phyloP scores from a whole-genome alignment of 2,888 invertebrate species.

The Xanthorhoe spadicearia region DNA sequence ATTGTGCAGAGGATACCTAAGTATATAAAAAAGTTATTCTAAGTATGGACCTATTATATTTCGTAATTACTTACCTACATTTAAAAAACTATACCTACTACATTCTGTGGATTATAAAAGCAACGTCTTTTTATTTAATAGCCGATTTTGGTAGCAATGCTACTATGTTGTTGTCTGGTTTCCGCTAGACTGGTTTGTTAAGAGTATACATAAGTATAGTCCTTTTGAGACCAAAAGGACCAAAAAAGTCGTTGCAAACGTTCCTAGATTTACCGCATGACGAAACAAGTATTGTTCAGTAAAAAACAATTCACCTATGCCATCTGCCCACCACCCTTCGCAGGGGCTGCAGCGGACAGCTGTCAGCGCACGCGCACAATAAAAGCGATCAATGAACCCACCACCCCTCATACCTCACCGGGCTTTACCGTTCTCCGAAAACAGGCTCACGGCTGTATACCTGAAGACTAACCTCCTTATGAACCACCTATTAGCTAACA shows the following conservation, averaged over 20 bases:
- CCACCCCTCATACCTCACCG: slow-evolving; percentile 60
- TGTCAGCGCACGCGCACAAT: slow-evolving; percentile 81
- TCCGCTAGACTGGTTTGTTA: not conserved
- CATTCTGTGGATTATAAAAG: too few species aligned
- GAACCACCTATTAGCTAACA: too few species aligned
- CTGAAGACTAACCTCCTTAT: too few species aligned
- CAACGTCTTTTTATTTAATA: not conserved
- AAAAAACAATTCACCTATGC: slow-evolving; percentile 54
- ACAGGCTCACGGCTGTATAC: not conserved
- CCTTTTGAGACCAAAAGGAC: slow-evolving; percentile 10
- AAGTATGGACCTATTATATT: too few species aligned
- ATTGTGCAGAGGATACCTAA: too few species aligned
- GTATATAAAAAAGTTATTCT: too few species aligned
- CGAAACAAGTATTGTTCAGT: slow-evolving; percentile 49
- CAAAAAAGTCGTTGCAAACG: slow-evolving; percentile 29
- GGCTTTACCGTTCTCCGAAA: slow-evolving; percentile 48
- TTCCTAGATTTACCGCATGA: slow-evolving; percentile 37
- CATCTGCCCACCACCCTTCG: slow-evolving; percentile 69
- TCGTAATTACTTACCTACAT: too few species aligned
- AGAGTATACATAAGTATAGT: not conserved
- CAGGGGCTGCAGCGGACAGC: slow-evolving; percentile 69
- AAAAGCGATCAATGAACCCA: slow-evolving; percentile 79
- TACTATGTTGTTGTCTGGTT: not conserved
- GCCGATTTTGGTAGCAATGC: too few species aligned
- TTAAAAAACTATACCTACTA: too few species aligned